phyloP scores from a whole-genome alignment of 2,888 invertebrate genomes.

The Ctena decussata region DNA sequence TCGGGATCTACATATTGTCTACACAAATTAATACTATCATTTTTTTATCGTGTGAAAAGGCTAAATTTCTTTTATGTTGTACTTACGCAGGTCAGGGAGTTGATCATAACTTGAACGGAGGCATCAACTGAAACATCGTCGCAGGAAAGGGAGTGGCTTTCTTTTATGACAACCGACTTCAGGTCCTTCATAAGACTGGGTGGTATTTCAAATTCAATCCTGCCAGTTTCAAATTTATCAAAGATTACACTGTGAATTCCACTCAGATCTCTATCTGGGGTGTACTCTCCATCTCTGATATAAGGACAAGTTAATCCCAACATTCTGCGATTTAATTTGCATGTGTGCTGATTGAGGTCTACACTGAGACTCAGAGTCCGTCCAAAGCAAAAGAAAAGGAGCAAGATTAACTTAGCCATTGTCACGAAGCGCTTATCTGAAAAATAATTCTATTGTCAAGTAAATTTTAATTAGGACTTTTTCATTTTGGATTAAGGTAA shows the following conservation, averaged over 20 bases:
- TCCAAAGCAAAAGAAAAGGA: neutral
- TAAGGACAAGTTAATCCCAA: no score
- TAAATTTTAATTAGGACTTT: neutral
- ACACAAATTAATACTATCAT: no score
- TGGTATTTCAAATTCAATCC: neutral
- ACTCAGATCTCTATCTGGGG: no score
- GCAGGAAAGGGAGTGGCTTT: neutral
- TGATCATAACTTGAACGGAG: neutral
- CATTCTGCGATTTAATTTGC: neutral
- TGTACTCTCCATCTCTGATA: no score
- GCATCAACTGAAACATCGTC: neutral
- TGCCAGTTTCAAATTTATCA: neutral
- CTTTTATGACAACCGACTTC: neutral
- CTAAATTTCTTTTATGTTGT: neutral
- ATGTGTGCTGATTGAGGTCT: neutral
- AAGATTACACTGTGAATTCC: no score
- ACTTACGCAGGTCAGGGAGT: neutral
- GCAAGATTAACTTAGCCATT: neutral
- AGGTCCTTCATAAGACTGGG: neutral
- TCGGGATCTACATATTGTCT: no score
- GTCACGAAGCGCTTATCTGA: neutral
- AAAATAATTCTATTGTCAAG: neutral
- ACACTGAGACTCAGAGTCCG: neutral
- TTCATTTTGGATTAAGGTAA: neutral
- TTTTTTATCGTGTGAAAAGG: no score